These are phyloP conservation scores for Oryzias curvinotus DNA, from an alignment of 2,113 vertebrate species.

Conservation along the genomic window DNA sequence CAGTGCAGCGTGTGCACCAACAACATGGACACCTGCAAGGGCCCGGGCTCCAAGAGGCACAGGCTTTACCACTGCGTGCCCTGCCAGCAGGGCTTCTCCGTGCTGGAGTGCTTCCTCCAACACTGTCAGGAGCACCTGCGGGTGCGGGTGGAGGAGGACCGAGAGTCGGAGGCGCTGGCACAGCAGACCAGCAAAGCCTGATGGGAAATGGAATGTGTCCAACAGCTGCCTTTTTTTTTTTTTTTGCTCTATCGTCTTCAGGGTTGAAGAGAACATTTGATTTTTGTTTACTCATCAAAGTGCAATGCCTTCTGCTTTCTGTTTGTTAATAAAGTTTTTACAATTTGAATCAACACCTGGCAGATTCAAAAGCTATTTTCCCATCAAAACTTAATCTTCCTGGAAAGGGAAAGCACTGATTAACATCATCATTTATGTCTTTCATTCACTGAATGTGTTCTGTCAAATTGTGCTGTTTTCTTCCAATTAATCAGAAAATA, in stretches of 20 bases:
- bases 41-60: slow-evolving; percentile 32
- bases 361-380: too few species aligned
- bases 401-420: too few species aligned
- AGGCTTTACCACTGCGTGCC: slow-evolving; percentile 76
- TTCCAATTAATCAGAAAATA: too few species aligned
- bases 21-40: slow-evolving; percentile 53
- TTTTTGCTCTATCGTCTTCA: slow-evolving; percentile 14
- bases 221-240: slow-evolving; percentile 12
- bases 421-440: too few species aligned
- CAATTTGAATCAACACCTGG: too few species aligned
- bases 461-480: too few species aligned
- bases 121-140: slow-evolving; percentile 77
- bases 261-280: background rate
- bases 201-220: slow-evolving; percentile 21
- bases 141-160: slow-evolving; percentile 52
- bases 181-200: slow-evolving; percentile 34
- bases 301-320: too few species aligned
- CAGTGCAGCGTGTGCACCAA: slow-evolving; percentile 72
- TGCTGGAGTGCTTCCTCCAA: slow-evolving; percentile 67
- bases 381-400: too few species aligned
- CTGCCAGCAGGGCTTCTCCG: slow-evolving; percentile 70
- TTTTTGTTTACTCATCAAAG: too few species aligned
- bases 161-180: slow-evolving; percentile 21
- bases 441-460: too few species aligned
- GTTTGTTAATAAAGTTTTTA: too few species aligned